Evolutionary conservation across 2,113 vertebrate species (phyloP), one percentile per base, ranked within the genome.

Genomic region (Alligator sinensis): DNA sequence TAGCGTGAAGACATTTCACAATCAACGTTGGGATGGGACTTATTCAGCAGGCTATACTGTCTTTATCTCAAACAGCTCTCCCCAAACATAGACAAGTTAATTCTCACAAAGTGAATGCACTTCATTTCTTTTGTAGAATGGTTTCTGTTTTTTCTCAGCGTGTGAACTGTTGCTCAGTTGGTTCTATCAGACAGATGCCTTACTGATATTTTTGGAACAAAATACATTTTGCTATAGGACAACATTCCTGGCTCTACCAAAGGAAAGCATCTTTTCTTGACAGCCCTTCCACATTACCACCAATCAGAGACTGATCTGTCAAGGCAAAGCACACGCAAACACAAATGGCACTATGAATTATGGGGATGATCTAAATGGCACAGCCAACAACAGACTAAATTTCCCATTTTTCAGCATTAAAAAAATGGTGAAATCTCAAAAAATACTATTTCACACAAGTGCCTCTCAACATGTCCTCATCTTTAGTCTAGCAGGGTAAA

Each of bases 271-370:
- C 59, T 96, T 86, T 88, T 88, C 86, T 70, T 59, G 28, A 80
- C 0, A 17, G 89, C 72, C 61, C 66, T 89, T 92, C 90, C 87
- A 83, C 72, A 60, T 87, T 16, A 87, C 91, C 86, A 94, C 54
- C 13, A 17, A 28, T 64, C 84, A 94, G 27, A 95, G 91, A 95
- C 91, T 15, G 9, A 76, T 90, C 95, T 97, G 93, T 95, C 34
- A 82, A 96, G 95, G 97, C 92, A 97, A 97, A 92, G 93, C 92
- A 97, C 58, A 93, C 79, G 58, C 94, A 97, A 47, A 9, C 95
- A 98, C 93, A 86, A 95, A 97, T 97, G 97, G 96, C 96, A 97
- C 88, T 81, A 88, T 93, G 97, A 96, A 77, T 90, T 95, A 95
- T 94, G 95, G 89, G 75, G 90, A 94, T 95, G 92, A 93, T 91